Base-by-base conservation (phyloP, 2,797 vertebrate genomes). In the Semotilus atromaculatus region DNA sequence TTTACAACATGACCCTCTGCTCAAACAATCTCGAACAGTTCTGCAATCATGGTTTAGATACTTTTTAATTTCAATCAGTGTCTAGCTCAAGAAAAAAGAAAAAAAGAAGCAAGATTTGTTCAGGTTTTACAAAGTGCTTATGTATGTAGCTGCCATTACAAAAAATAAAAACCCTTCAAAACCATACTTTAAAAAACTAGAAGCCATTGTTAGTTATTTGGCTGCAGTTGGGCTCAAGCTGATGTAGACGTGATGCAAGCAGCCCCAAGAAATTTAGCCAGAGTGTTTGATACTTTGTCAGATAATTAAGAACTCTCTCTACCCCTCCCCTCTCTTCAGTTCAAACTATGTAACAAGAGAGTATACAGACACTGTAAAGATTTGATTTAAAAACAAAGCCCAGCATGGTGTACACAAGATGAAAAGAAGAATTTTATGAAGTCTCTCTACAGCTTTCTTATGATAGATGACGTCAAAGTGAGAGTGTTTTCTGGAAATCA, bases 121-220 rank as follows among this genome's bases (percentile, higher is more conserved):
- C 0, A 38, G 34, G 19, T 10, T 68, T 68, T 68, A 38, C 6
- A 23, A 38, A 77, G 16, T 26, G 9, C 9, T 53, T 13, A 29
- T 2, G 26, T 19, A 31, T 40, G 38, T 40, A 45, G 26, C 26
- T 51, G 43, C 4, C 48, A 34, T 19, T 21, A 73, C 19, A 51
- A 31, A 6, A 21, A 4, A 13, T 3, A 11, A 9, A n/a, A n/a
- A n/a, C 1, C 0, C 7, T 11, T 23, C 21, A 3, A 34, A 53
- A 21, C 3, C 31, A 19, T 73, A 18, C 26, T 34, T 73, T 1
- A 51, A 51, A 73, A 48, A 51, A 1, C 1, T 3, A 26, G 23
- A 76, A 18, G 8, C 7, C 23, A 16, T 60, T 77, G 34, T 60
- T 77, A 26, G 14, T 40, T 16, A 11, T 77, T 77, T 58, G 34